A percentile compares a stretch with the other conserved stretches of the same genome.
Conservation (phyloP, 2,797 vertebrate species). For the Prionace glauca region DNA sequence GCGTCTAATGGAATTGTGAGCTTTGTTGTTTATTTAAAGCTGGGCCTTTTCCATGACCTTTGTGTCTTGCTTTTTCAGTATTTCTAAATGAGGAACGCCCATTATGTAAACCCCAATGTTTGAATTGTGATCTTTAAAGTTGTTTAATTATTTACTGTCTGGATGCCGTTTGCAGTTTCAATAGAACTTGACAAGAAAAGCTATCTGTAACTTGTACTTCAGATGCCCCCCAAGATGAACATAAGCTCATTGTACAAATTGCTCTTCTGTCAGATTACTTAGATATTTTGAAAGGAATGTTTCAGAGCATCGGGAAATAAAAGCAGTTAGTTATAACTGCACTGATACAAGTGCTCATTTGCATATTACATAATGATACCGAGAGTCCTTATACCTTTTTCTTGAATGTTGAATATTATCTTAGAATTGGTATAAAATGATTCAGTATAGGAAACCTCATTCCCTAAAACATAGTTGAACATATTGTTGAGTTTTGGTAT, state of each 20-base stretch:
- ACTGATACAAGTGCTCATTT: neutral
- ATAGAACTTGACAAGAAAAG: neutral
- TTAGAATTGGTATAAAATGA: neutral
- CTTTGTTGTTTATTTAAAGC: neutral
- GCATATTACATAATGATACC: neutral
- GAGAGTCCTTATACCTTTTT: neutral
- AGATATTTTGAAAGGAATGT: neutral
- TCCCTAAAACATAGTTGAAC: neutral
- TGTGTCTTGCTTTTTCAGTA: neutral
- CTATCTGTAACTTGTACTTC: neutral
- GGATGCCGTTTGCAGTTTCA: neutral
- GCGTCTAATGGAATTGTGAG: neutral
- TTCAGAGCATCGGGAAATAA: neutral
- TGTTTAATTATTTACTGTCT: neutral
- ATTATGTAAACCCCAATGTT: neutral
- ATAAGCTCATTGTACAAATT: neutral
- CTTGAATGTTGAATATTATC: neutral
- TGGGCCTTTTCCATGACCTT: neutral
- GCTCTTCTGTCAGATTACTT: neutral
- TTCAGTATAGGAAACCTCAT: neutral
- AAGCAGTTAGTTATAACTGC: neutral
- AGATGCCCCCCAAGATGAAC: neutral
- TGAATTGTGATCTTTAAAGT: neutral
- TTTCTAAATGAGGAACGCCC: neutral
- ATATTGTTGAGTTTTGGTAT: neutral